A percentile compares a stretch with the other conserved stretches of the same genome.
These are phyloP conservation scores for Eurystomus glaucurus DNA, from an alignment of 2,797 vertebrate species.

Conservation along the genomic window DNA sequence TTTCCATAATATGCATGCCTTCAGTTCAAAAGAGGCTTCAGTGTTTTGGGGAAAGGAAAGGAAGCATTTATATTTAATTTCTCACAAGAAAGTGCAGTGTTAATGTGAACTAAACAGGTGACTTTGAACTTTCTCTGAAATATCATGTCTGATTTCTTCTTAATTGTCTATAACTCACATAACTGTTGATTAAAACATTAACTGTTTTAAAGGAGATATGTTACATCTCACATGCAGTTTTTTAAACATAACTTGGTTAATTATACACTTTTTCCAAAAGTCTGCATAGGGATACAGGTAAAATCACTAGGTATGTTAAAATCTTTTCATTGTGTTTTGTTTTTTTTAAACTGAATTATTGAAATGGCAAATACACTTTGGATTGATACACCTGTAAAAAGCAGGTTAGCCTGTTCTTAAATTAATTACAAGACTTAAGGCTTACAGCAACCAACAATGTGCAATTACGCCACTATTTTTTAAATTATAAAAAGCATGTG, in stretches of 20 bases:
- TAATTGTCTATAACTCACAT: not conserved
- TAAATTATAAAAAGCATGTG: not conserved
- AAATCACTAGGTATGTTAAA: not conserved
- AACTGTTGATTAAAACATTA: not conserved
- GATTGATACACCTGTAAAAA: not conserved
- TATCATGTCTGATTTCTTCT: not conserved
- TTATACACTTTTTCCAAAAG: not conserved
- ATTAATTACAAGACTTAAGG: not conserved
- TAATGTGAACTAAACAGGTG: not conserved
- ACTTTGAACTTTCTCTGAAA: not conserved
- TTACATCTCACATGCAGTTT: not conserved
- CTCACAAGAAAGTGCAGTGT: not conserved
- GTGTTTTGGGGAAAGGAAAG: not conserved
- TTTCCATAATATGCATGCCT: not conserved
- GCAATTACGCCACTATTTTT: constrained; percentile 21
- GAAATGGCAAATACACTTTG: not conserved
- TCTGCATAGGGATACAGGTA: not conserved
- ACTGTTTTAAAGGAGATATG: not conserved
- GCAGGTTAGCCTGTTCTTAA: not conserved
- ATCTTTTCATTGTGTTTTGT: not conserved
- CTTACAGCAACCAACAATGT: not conserved
- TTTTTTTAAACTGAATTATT: not conserved
- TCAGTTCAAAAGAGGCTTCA: not conserved
- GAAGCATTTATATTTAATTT: not conserved
- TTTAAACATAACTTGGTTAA: not conserved